Base-by-base conservation (phyloP, 2,113 vertebrate genomes). In the Laticauda laticaudata region DNA sequence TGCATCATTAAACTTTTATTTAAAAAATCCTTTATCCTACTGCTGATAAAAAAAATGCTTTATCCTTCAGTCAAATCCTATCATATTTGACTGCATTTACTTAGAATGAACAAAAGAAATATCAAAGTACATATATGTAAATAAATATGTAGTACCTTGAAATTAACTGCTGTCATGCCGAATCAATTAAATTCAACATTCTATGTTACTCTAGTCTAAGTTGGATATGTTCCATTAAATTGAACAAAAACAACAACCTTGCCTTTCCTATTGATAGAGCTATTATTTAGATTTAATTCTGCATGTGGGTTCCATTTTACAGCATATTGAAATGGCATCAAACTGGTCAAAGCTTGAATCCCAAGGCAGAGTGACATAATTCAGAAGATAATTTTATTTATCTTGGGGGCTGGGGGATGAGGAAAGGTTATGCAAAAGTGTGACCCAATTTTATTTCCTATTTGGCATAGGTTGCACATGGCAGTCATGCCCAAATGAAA, bases 181-280 rank as follows among this genome's bases (percentile, higher is more conserved):
- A 94, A 92, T 93, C 59, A 57, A 81, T 91, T 2, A 61, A 5
- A 61, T 1, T 43, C 86, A 89, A 91, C 43, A 93, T 0, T 69
- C 90, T 89, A 91, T 61, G 12, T 90, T 51, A 51, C 8, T 51
- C 48, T 0, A 12, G 90, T 92, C 56, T 53, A 91, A 20, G 45
- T 48, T 86, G 45, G 87, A 94, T 92, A 3, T 92, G 54, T 5
- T 61, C 88, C 57, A 5, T 48, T 94, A 64, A 90, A 89, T 93
- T 90, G 26, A 24, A 90, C 86, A 59, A 93, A 86, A 89, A 10
- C 92, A 91, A 43, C 89, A 61, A 20, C 87, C 90, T 29, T 86
- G 75, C 54, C 23, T 86, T 4, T 55, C n/a, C 55, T 53, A 61
- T 39, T 26, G 48, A n/a, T 26, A 91, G 39, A 24, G 39, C 39